These are phyloP conservation scores for Macrosteles quadrilineatus DNA, from an alignment of 1,140 invertebrate genomes.

Conservation along the genomic window DNA sequence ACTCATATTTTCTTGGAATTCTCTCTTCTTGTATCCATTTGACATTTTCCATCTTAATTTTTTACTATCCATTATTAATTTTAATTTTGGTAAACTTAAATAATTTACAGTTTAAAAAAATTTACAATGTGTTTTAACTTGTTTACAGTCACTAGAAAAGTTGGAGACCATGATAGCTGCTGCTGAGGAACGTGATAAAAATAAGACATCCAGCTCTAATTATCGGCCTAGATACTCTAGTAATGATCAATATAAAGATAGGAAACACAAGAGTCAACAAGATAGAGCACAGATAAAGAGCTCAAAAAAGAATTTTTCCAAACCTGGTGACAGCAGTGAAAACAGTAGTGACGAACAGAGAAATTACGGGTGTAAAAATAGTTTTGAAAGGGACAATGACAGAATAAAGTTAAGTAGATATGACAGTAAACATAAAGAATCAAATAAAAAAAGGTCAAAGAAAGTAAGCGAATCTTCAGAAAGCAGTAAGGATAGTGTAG, in stretches of 20 bases:
- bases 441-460: no score
- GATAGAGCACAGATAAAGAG: not conserved
- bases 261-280: conserved; percentile 30
- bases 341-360: not conserved
- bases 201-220: not conserved
- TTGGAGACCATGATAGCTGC: conserved; percentile 55
- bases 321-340: not conserved
- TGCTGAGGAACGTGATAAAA: conserved; percentile 49
- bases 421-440: not conserved
- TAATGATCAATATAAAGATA: conserved; percentile 23
- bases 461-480: no score
- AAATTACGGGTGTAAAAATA: not conserved
- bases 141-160: conserved; percentile 56
- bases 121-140: no score
- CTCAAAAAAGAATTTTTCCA: not conserved
- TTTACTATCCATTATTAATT: not conserved
- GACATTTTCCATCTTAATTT: no score
- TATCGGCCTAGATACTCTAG: not conserved
- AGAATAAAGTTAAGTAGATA: no score
- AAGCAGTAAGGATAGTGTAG: conserved; percentile 1
- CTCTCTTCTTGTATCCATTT: no score
- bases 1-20: no score
- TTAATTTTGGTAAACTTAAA: not conserved
- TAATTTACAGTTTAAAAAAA: not conserved
- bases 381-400: no score